A percentile compares a stretch with the other conserved stretches of the same genome.
phyloP scores from a whole-genome alignment of 2,888 invertebrate species.

The Apamea sordens region DNA sequence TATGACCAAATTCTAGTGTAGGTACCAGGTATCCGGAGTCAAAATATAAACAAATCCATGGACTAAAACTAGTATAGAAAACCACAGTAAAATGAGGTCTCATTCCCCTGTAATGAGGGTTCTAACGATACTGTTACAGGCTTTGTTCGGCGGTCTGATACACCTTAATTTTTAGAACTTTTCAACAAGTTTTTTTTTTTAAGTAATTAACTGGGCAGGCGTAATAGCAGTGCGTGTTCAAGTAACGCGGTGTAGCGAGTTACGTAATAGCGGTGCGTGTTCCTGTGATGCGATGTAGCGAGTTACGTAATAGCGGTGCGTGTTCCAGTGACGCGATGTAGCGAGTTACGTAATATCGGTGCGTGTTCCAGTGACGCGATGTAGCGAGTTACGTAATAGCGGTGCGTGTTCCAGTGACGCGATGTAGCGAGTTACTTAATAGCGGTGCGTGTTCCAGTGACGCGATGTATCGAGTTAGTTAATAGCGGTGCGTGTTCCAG shows the following conservation, averaged over 20 bases:
- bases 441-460: slow-evolving; percentile 26
- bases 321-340: slow-evolving; percentile 23
- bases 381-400: slow-evolving; percentile 31
- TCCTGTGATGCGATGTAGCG: slow-evolving; percentile 34
- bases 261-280: slow-evolving; percentile 8
- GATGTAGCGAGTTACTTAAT: slow-evolving; percentile 33
- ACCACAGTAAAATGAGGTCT: slow-evolving; percentile 12
- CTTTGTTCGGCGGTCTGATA: slow-evolving; percentile 39
- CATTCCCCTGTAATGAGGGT: slow-evolving; percentile 22
- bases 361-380: slow-evolving; percentile 24
- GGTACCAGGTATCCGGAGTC: too few species aligned
- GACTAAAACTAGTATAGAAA: slow-evolving; percentile 4
- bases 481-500: slow-evolving; percentile 27
- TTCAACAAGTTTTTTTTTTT: slow-evolving; percentile 55
- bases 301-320: background rate
- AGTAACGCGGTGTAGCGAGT: slow-evolving; percentile 33
- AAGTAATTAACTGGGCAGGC: slow-evolving; percentile 60
- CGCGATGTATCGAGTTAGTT: slow-evolving; percentile 27
- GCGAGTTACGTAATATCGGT: slow-evolving; percentile 32
- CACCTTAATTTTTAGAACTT: slow-evolving; percentile 52
- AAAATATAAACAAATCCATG: background rate
- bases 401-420: slow-evolving; percentile 20
- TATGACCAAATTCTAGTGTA: background rate
- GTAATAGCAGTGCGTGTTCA: slow-evolving; percentile 35
- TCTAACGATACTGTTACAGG: slow-evolving; percentile 42